phyloP scores from a whole-genome alignment of 2,113 vertebrate genomes.

The Burhinus oedicnemus region DNA sequence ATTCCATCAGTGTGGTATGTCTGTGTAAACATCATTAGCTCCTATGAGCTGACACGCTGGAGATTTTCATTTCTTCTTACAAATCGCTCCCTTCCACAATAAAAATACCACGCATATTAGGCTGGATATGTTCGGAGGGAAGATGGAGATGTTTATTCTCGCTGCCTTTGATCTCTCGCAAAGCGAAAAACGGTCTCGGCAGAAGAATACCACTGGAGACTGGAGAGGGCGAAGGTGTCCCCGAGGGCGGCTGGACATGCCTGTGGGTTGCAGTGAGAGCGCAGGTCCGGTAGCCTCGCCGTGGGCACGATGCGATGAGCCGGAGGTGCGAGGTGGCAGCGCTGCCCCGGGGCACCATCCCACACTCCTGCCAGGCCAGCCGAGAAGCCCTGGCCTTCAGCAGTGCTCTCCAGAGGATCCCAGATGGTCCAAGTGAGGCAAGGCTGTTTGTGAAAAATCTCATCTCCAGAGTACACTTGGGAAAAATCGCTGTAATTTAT shows the following conservation, averaged over 20 bases:
- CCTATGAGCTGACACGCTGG: slow-evolving; percentile 73
- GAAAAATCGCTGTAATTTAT: rapidly evolving
- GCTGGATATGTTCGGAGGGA: background rate
- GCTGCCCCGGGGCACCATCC: background rate
- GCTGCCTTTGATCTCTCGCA: slow-evolving; percentile 51
- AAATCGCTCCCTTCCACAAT: slow-evolving; percentile 75
- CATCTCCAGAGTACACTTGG: background rate
- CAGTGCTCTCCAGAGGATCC: background rate
- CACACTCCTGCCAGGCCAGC: background rate
- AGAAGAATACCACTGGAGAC: background rate
- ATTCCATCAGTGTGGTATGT: slow-evolving; percentile 81
- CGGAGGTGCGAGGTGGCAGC: background rate
- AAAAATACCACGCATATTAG: slow-evolving; percentile 71
- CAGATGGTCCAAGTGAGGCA: background rate
- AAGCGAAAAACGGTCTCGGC: background rate
- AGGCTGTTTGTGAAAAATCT: background rate
- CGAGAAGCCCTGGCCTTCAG: background rate
- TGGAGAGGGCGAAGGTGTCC: background rate
- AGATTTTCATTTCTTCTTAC: slow-evolving; percentile 81
- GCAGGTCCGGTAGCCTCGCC: background rate
- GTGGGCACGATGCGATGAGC: rapidly evolving
- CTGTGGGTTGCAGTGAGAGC: background rate
- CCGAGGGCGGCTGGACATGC: background rate
- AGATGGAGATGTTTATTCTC: slow-evolving; percentile 62
- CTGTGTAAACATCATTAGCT: slow-evolving; percentile 87